Base-by-base conservation (phyloP, 2,888 invertebrate genomes). In the Melieria picta region DNA sequence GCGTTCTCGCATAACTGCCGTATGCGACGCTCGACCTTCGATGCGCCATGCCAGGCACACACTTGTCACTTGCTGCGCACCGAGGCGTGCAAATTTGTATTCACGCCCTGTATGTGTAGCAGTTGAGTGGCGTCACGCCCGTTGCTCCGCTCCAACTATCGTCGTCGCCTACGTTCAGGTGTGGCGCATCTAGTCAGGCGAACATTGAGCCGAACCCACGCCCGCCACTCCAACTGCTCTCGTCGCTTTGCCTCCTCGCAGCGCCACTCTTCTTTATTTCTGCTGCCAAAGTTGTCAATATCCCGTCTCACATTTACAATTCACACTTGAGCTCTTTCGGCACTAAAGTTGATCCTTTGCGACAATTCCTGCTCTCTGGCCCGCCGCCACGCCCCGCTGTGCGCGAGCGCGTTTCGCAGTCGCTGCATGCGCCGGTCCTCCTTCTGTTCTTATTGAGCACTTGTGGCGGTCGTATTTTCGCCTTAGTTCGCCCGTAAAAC, bases 281-380 rank as follows among this genome's bases (percentile, higher is more conserved):
- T 55, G 11, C 65, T 56, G 52, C 9, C 16, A 13, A 50, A 6
- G 64, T 52, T 30, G 72, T 68, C 72, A 72, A 68, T 72, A 68
- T 57, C 57, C 42, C 30, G 64, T 52, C 13, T 68, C 62, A 62
- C 67, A 67, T 71, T 67, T 62, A 63, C 71, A 50, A 67, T 63
- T 72, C 64, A 72, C 68, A 68, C 72, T 68, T 58, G 72, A 71
- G 62, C 71, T 50, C 71, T 62, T 57, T 16, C 63, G 64, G 58
- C 60, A 58, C 68, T 57, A 58, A 72, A 72, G 72, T 72, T 72
- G 64, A 68, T 72, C 68, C 72, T 64, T 64, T 45, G 48, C 43
- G 65, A 65, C 65, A 55, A 60, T 65, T 65, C 56, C 16, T 5
- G 57, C 65, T 56, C 46, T 16, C 57, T 16, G 11, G n/a, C 11